A percentile compares a stretch with the other conserved stretches of the same genome.
These are phyloP conservation scores for Tetrax tetrax DNA, from an alignment of 2,113 vertebrate species.

Conservation along the genomic window DNA sequence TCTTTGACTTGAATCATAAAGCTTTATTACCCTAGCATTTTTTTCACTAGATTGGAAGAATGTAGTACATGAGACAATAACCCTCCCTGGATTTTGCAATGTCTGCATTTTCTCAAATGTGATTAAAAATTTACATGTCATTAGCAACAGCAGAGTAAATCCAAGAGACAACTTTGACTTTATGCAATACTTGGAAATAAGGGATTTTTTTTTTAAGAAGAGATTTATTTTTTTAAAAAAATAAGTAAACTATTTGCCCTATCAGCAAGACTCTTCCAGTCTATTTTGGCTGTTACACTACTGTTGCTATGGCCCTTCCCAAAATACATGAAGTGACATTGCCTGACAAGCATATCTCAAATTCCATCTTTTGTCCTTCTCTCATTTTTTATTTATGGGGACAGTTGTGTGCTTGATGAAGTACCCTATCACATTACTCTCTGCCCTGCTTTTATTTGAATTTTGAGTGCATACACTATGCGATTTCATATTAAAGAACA, in stretches of 20 bases:
- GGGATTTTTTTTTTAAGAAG: not conserved
- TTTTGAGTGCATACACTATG: not conserved
- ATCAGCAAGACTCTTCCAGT: not conserved
- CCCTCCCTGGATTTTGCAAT: not conserved
- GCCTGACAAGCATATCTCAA: not conserved
- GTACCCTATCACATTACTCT: not conserved
- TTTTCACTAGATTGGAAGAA: not conserved
- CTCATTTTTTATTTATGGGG: not conserved
- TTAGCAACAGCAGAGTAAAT: not conserved
- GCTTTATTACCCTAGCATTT: not conserved
- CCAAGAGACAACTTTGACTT: not conserved
- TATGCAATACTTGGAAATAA: not conserved
- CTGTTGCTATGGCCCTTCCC: not conserved
- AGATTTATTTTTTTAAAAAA: not conserved
- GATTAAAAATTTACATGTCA: not conserved
- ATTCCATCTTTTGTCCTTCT: not conserved
- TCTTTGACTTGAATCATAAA: constrained; percentile 12
- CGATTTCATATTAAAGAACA: not conserved
- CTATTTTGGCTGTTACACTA: not conserved
- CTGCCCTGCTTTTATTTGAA: not conserved
- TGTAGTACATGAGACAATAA: not conserved
- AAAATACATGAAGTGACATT: not conserved
- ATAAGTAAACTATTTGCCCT: not conserved
- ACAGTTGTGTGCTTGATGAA: not conserved
- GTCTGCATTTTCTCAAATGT: not conserved